These are phyloP conservation scores for Amblyopsis rosae DNA, from an alignment of 2,113 vertebrate species.

Conservation along the genomic window DNA sequence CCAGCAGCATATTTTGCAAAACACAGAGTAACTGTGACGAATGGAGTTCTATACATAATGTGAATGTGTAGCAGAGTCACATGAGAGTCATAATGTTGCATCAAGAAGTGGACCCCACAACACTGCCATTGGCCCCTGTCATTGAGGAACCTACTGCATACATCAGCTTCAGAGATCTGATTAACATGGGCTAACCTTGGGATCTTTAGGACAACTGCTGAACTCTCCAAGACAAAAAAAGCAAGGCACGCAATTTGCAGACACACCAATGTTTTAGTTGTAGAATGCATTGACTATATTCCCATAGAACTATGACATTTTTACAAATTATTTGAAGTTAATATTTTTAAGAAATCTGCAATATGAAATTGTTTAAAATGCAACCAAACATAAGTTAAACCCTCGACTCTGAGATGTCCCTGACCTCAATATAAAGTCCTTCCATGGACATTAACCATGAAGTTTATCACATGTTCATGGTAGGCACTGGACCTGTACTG, in stretches of 20 bases:
- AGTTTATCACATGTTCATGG: too few species aligned
- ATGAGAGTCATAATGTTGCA: constrained; percentile 68
- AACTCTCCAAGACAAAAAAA: constrained; percentile 21
- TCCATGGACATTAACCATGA: too few species aligned
- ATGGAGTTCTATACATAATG: constrained; percentile 46
- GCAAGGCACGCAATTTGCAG: constrained; percentile 27
- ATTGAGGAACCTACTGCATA: constrained; percentile 52
- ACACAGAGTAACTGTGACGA: constrained; percentile 56
- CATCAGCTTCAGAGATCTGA: constrained; percentile 26
- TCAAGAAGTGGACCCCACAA: constrained; percentile 51
- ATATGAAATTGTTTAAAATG: neutral
- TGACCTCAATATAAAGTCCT: too few species aligned
- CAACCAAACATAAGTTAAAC: neutral
- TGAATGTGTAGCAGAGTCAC: constrained; percentile 62
- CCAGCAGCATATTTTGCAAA: constrained; percentile 53
- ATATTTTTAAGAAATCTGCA: constrained; percentile 23
- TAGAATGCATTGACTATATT: constrained; percentile 29
- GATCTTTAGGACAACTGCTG: constrained; percentile 8
- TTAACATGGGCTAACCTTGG: constrained; percentile 33
- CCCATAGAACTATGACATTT: constrained; percentile 6
- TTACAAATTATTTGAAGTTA: constrained; percentile 40
- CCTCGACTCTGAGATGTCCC: neutral
- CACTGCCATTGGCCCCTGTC: constrained; percentile 24
- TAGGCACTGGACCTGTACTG: too few species aligned
- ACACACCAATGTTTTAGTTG: neutral